These are phyloP conservation scores for Gymnothorax reevesii DNA, from an alignment of 2,797 vertebrate species.

Conservation along the genomic window DNA sequence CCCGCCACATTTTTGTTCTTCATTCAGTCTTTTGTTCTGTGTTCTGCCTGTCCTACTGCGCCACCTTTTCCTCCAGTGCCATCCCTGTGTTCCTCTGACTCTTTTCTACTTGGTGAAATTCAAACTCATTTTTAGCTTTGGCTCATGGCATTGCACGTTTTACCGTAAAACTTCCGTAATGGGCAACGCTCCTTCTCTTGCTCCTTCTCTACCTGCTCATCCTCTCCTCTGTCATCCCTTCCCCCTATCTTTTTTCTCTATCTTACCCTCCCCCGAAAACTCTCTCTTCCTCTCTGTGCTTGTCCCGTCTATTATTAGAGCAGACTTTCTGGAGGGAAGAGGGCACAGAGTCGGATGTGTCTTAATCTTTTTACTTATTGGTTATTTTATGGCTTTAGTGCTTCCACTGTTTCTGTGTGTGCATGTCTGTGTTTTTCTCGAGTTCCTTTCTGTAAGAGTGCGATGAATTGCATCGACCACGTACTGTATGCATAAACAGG, in stretches of 20 bases:
- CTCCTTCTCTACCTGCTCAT: not conserved
- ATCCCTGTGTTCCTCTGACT: not conserved
- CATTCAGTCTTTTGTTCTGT: no score
- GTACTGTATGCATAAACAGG: constrained; percentile 18
- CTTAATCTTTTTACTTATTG: constrained; percentile 77
- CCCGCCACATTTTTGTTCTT: no score
- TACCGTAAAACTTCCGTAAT: constrained; percentile 23
- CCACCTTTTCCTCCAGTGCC: not conserved
- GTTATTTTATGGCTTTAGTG: constrained; percentile 65
- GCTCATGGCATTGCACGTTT: constrained; percentile 59
- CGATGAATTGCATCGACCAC: constrained; percentile 3
- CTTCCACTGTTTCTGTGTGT: constrained; percentile 29
- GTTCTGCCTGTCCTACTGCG: not conserved
- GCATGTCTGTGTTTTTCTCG: constrained; percentile 25
- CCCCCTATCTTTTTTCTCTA: not conserved
- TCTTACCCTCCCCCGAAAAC: constrained; percentile 56
- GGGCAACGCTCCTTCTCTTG: not conserved
- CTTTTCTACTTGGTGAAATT: not conserved
- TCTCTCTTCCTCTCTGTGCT: constrained; percentile 65
- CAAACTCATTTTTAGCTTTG: constrained; percentile 55
- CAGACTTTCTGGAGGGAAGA: constrained; percentile 77
- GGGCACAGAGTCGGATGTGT: constrained; percentile 72
- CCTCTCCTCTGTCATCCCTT: not conserved
- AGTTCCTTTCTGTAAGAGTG: constrained; percentile 15
- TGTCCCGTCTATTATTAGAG: constrained; percentile 79